Evolutionary conservation across 2,113 vertebrate genomes (phyloP), one percentile per base, ranked within the genome.

Genomic region (Thomomys bottae): DNA sequence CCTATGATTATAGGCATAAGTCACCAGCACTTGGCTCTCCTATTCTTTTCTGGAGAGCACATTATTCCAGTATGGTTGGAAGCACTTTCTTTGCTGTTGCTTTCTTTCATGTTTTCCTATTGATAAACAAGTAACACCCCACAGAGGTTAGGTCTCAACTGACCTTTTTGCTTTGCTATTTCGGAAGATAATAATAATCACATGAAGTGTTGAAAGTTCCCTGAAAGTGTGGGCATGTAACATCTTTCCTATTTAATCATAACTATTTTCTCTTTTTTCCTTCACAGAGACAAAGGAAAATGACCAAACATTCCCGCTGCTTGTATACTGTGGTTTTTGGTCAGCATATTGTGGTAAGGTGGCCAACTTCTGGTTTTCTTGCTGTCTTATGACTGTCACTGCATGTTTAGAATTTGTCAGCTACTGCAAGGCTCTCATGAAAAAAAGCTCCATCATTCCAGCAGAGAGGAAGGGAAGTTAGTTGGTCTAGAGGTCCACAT

Each of bases 161-260:
- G 21, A 21, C 20, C 30, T 92, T 89, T 36, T 32, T 5, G 24
- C 6, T 73, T 93, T 77, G n/a, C 34, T 84, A 2, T 80, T 72
- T 24, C 42, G 30, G 4, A 54, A 54, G 3, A 54, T 17, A 54
- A 4, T 54, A 54, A 54, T 40, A 84, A 57, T 94, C 92, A 95
- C 30, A 75, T 42, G 36, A 88, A 34, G 1, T 0, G 3, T 70
- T 68, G 49, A 81, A 88, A 79, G 11, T 76, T 93, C 54, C 68
- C 49, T 32, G 81, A 88, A 95, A 81, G 17, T 17, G 3, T 70
- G 9, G 18, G 9, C 36, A 24, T 85, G 30, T 67, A 76, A 80
- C 64, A 32, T 89, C n/a, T 87, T 94, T 88, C 45, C 71, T 32
- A 57, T 64, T 91, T 81, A 67, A 78, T 91, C n/a, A 83, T 83